Evolutionary conservation across 2,113 vertebrate genomes (phyloP), one percentile per base, ranked within the genome.

Genomic region (Leptocoma aspasia): DNA sequence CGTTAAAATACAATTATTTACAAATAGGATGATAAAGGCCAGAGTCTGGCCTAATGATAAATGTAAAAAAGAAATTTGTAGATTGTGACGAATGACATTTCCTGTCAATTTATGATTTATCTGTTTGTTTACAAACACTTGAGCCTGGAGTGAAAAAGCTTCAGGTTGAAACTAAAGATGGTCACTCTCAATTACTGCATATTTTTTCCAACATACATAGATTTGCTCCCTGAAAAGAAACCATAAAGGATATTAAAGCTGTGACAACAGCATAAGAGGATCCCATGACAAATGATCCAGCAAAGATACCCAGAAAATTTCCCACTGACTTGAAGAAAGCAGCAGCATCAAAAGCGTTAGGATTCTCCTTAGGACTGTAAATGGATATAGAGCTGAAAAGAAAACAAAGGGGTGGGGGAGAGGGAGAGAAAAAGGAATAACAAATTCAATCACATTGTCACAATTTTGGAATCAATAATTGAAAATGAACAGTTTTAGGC

Each of bases 201-300:
- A 2, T 47, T 33, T 81, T 87, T 85, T 12, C 39, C 37, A 50
- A 70, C 6, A 17, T 8, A 52, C 3, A 50, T 9, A 50, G 26
- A 42, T 84, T 78, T 87, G 20, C 8, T 82, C n/a, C 53, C 57
- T 80, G 60, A 65, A 86, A 94, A 78, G 54, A 92, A 92, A 47
- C 37, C 28, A 39, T 28, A 98, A 99, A 99, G 98, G 98, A 99
- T 99, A 99, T 99, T 94, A 99, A 96, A 66, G 98, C 98, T 49
- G 98, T 99, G 94, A 98, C 97, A 68, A 99, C 90, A 42, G 98
- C 98, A 45, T 98, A 99, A 1, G 97, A 96, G 23, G 98, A 98
- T 75, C 98, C 98, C 96, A 98, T 97, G 44, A 98, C 97, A 94
- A 99, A 98, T 1, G 98, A 99, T 86, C 98, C 98, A 13, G 96